Percentiles rank a stretch among this genome's conserved stretches.
Evolutionary conservation across 2,888 invertebrate species (phyloP).

Genomic region (Molanna angustata): DNA sequence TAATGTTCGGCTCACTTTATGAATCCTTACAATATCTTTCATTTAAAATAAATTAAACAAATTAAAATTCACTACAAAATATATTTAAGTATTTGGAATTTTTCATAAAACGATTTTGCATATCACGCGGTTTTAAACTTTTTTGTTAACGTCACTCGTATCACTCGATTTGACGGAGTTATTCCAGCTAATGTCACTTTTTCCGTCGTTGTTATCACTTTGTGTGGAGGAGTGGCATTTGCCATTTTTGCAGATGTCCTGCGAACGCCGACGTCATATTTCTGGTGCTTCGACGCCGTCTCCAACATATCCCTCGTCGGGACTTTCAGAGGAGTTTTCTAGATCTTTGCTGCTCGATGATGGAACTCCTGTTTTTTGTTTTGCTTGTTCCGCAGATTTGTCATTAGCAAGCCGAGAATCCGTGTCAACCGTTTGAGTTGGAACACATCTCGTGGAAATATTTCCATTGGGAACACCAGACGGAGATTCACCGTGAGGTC

Average conservation of each 20-base stretch:
- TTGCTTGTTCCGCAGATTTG: constrained; percentile 41
- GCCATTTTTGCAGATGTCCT: constrained; percentile 36
- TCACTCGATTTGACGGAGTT: constrained; percentile 1
- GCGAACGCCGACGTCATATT: constrained; percentile 61
- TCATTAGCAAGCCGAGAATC: constrained; percentile 49
- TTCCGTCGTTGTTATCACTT: constrained; percentile 26
- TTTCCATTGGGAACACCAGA: constrained; percentile 27
- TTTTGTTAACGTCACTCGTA: constrained; percentile 14
- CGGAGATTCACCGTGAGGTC: constrained; percentile 29
- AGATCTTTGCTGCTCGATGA: constrained; percentile 51
- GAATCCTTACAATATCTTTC: too few species aligned
- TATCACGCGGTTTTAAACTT: constrained; percentile 10
- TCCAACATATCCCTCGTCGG: constrained; percentile 85
- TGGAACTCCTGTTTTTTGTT: constrained; percentile 48
- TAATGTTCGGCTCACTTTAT: too few species aligned
- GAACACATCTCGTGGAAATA: constrained; percentile 58
- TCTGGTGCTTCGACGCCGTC: constrained; percentile 66
- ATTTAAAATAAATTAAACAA: too few species aligned
- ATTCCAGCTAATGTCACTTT: constrained; percentile 26
- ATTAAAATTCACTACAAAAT: too few species aligned
- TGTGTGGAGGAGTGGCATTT: constrained; percentile 16
- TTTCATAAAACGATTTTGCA: too few species aligned
- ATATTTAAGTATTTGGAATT: too few species aligned
- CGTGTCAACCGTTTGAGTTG: constrained; percentile 57
- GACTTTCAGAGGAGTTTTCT: constrained; percentile 70